Evolutionary conservation across 1,140 invertebrate species (phyloP).

Genomic region (Linepithema humile): DNA sequence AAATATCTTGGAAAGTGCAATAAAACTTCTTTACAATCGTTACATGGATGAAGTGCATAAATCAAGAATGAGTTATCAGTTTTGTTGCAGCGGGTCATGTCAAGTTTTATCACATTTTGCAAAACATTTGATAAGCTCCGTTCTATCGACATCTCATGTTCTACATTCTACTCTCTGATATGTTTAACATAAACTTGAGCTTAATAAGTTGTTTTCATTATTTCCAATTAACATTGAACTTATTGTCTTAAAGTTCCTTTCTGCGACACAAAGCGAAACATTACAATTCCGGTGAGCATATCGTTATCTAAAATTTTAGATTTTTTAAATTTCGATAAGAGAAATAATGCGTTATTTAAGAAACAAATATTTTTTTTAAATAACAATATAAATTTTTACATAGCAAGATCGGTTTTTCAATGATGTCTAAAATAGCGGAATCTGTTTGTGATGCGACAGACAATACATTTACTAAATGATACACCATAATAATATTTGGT

Average conservation of each 20-base stretch:
- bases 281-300: not conserved
- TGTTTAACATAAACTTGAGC: no score
- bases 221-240: not conserved
- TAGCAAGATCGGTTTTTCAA: not conserved
- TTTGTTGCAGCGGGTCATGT: not conserved
- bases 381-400: not conserved
- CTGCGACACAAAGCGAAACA: not conserved
- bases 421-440: not conserved
- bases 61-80: not conserved
- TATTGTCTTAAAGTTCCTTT: no score
- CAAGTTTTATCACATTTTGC: not conserved
- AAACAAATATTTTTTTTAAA: not conserved
- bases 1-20: not conserved
- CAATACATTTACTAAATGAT: not conserved
- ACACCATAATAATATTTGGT: constrained; percentile 20
- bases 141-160: not conserved
- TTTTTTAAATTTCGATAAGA: not conserved
- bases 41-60: not conserved
- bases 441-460: not conserved
- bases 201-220: not conserved
- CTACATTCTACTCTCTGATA: not conserved
- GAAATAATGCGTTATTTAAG: not conserved
- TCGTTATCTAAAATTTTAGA: not conserved
- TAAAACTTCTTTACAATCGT: not conserved
- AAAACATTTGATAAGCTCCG: not conserved